Percentiles rank a stretch among this genome's conserved stretches.
phyloP scores from a whole-genome alignment of 2,888 invertebrate species.

The Xestobium rufovillosum region DNA sequence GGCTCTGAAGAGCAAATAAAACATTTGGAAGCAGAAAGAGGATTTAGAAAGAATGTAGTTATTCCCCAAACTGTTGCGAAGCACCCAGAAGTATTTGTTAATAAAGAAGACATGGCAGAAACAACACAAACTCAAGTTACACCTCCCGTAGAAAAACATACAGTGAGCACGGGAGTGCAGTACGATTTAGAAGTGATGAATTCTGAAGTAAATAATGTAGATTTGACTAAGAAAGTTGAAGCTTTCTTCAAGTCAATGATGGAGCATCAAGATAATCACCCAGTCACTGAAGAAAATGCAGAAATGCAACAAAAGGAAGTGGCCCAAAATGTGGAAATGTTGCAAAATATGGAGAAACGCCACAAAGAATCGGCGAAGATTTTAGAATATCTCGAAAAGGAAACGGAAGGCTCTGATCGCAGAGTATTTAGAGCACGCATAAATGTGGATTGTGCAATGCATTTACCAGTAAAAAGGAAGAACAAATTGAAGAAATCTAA shows the following conservation, averaged over 20 bases:
- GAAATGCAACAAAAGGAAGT: constrained; percentile 24
- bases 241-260: constrained; percentile 30
- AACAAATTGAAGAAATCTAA: constrained; percentile 35
- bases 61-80: constrained; percentile 24
- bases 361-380: constrained; percentile 31
- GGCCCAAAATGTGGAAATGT: constrained; percentile 5
- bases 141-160: constrained; percentile 6
- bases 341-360: constrained; percentile 27
- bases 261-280: constrained; percentile 20
- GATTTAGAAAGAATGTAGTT: constrained; percentile 36
- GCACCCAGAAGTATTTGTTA: neutral
- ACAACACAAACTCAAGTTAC: neutral
- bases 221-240: constrained; percentile 22
- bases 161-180: constrained; percentile 24
- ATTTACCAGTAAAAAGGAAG: constrained; percentile 45
- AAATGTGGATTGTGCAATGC: constrained; percentile 50
- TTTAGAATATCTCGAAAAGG: constrained; percentile 37
- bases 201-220: constrained; percentile 17
- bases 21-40: constrained; percentile 43
- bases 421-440: constrained; percentile 44
- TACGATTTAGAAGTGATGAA: constrained; percentile 18
- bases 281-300: constrained; percentile 15
- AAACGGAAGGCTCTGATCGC: constrained; percentile 1
- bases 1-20: constrained; percentile 54
- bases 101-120: constrained; percentile 5